phyloP scores from a whole-genome alignment of 2,797 vertebrate species.

The Crypturellus tataupa region DNA sequence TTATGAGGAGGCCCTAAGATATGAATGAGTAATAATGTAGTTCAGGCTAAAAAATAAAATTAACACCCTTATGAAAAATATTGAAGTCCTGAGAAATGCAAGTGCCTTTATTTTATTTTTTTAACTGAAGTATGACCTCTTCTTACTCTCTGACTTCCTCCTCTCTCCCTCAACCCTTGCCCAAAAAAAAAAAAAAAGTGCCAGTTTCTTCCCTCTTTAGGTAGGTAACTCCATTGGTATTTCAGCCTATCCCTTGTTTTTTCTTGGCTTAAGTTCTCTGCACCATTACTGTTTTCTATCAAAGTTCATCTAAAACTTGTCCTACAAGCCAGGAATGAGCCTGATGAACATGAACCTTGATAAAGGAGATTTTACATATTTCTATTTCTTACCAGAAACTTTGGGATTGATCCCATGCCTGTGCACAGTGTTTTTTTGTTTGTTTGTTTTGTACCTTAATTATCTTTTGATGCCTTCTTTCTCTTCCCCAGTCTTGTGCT shows the following conservation, averaged over 20 bases:
- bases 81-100: slow-evolving; percentile 7
- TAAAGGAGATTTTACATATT: not conserved
- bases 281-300: fast-evolving
- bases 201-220: not conserved
- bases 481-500: not conserved
- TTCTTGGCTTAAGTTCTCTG: not conserved
- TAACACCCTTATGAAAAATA: slow-evolving; percentile 36
- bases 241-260: not conserved
- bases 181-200: no score
- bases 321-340: not conserved
- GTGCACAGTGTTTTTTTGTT: not conserved
- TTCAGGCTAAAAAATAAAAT: slow-evolving; percentile 74
- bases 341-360: no score
- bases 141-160: not conserved
- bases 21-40: slow-evolving; percentile 68
- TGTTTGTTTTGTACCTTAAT: not conserved
- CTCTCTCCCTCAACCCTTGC: no score
- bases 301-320: not conserved
- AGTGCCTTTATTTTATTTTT: not conserved
- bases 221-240: not conserved
- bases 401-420: not conserved
- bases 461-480: not conserved
- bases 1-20: slow-evolving; percentile 62
- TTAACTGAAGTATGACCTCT: not conserved
- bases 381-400: not conserved